A percentile compares a stretch with the other conserved stretches of the same genome.
Evolutionary conservation across 2,113 vertebrate species (phyloP).

Genomic region (Salvelinus namaycush): DNA sequence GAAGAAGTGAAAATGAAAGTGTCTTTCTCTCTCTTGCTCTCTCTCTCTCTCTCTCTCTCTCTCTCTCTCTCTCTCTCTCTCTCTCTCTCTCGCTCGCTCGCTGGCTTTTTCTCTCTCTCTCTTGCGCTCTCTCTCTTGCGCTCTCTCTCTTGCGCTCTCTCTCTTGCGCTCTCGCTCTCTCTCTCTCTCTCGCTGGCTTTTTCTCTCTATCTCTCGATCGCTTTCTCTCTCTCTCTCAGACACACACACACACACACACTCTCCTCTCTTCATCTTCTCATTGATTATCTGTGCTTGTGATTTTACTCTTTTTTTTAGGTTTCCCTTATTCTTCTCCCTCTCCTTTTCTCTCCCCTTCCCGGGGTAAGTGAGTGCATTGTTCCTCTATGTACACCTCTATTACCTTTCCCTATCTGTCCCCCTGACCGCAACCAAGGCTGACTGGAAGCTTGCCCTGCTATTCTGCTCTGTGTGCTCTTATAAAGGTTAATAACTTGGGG

Average conservation of each 20-base stretch:
- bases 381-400: conserved; percentile 70
- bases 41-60: too few relatives aligned
- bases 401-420: conserved; percentile 72
- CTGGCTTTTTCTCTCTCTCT: too few relatives aligned
- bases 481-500: conserved; percentile 82
- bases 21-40: neutral
- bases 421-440: conserved; percentile 66
- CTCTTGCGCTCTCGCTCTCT: neutral
- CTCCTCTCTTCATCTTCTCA: conserved; percentile 63
- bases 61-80: too few relatives aligned
- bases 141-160: neutral
- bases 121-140: too few relatives aligned
- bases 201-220: conserved; percentile 7
- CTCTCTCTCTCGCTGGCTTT: neutral
- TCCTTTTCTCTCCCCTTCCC: conserved; percentile 44
- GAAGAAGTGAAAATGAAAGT: too few relatives aligned
- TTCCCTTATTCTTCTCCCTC: conserved; percentile 58
- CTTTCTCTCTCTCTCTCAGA: neutral
- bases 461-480: conserved; percentile 66
- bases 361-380: conserved; percentile 63
- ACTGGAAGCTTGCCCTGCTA: conserved; percentile 53
- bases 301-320: conserved; percentile 80
- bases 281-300: conserved; percentile 81
- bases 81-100: too few relatives aligned
- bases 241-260: neutral